A percentile compares a stretch with the other conserved stretches of the same genome.
phyloP scores from a whole-genome alignment of 2,113 vertebrate genomes.

The Muscicapa adusta region DNA sequence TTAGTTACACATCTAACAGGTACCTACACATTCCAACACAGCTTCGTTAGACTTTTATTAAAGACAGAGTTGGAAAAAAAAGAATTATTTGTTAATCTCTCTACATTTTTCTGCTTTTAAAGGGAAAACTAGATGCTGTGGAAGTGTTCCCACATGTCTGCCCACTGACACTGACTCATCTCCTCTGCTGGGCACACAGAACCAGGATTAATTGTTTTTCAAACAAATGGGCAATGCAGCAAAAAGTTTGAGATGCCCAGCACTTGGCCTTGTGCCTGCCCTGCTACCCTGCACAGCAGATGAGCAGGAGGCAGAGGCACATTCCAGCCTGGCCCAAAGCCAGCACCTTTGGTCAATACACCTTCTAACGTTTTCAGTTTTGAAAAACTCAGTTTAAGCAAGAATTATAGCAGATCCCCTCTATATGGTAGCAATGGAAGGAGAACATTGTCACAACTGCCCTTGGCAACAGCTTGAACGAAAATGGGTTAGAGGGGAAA shows the following conservation, averaged over 20 bases:
- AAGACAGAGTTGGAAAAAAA: conserved; percentile 21
- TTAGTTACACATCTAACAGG: conserved; percentile 71
- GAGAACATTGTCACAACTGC: neutral
- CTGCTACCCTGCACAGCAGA: accelerated
- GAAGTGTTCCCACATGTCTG: neutral
- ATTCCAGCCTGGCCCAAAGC: neutral
- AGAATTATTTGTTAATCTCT: conserved; percentile 47
- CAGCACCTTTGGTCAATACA: neutral
- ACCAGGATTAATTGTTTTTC: neutral
- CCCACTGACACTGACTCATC: neutral
- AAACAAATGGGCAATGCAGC: neutral
- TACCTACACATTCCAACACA: conserved; percentile 44
- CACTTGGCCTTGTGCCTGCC: accelerated
- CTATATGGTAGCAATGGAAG: neutral
- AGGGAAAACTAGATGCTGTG: neutral
- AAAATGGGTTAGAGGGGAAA: neutral
- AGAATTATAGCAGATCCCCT: neutral
- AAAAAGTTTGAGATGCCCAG: neutral
- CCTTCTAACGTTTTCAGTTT: neutral
- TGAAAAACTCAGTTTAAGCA: neutral
- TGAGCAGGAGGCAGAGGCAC: neutral
- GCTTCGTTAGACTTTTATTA: conserved; percentile 67
- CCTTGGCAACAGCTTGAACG: conserved; percentile 4
- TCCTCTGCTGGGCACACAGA: neutral
- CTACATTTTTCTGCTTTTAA: neutral